Evolutionary conservation across 2,888 invertebrate genomes (phyloP).

Genomic region (Allophyes oxyacanthae): DNA sequence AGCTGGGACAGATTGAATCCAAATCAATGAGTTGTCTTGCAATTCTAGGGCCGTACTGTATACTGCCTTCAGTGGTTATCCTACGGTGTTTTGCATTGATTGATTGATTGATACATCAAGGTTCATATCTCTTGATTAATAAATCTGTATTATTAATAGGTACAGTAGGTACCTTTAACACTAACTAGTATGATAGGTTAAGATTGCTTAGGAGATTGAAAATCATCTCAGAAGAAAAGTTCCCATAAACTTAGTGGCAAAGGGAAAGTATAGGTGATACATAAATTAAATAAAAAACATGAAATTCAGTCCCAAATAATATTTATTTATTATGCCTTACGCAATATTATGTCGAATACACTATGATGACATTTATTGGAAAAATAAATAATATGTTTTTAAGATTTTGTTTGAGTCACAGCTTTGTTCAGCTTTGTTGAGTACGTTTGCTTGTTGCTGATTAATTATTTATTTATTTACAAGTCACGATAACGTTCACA

Average conservation of each 20-base stretch:
- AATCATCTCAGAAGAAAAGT: too few species aligned
- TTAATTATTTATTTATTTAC: constrained; percentile 56
- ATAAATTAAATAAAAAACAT: constrained; percentile 55
- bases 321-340: constrained; percentile 70
- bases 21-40: too few species aligned
- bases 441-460: constrained; percentile 51
- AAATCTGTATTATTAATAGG: too few species aligned
- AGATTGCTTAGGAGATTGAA: too few species aligned
- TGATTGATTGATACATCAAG: constrained; percentile 13
- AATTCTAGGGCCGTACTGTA: too few species aligned
- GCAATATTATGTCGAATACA: constrained; percentile 67
- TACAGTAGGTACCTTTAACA: too few species aligned
- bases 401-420: constrained; percentile 71
- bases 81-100: neutral
- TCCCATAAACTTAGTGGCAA: too few species aligned
- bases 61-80: too few species aligned
- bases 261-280: neutral
- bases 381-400: constrained; percentile 81
- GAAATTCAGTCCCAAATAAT: constrained; percentile 74
- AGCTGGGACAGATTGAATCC: too few species aligned
- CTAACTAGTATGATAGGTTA: too few species aligned
- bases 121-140: neutral
- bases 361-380: constrained; percentile 79
- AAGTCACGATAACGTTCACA: constrained; percentile 41
- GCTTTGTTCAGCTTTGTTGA: constrained; percentile 74